A percentile compares a stretch with the other conserved stretches of the same genome.
phyloP scores from a whole-genome alignment of 1,140 invertebrate genomes.

The Sitobion miscanthi region DNA sequence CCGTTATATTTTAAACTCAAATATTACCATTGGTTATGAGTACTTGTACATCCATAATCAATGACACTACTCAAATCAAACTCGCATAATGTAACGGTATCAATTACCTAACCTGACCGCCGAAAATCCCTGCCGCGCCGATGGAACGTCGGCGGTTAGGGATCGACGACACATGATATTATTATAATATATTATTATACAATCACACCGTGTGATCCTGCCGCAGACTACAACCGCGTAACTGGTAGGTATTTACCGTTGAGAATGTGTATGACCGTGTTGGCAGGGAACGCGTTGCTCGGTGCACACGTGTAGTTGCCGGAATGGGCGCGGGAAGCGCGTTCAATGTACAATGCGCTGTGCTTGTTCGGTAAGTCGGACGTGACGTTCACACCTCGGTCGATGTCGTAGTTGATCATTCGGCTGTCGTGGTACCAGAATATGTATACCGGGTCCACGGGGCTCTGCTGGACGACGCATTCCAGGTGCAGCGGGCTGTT shows the following conservation, averaged over 20 bases:
- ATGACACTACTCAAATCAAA: too few relatives aligned
- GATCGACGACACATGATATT: too few relatives aligned
- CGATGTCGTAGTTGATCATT: constrained; percentile 88
- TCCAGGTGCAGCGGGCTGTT: constrained; percentile 81
- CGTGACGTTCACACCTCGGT: constrained; percentile 82
- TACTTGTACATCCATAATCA: too few relatives aligned
- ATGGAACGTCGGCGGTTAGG: too few relatives aligned
- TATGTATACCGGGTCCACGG: constrained; percentile 80
- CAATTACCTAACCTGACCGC: too few relatives aligned
- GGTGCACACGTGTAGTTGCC: constrained; percentile 89
- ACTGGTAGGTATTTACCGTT: constrained; percentile 67
- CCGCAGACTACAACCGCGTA: too few relatives aligned
- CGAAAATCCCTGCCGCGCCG: too few relatives aligned
- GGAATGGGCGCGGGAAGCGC: constrained; percentile 74
- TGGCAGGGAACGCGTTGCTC: constrained; percentile 82
- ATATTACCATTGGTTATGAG: too few relatives aligned
- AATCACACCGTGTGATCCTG: too few relatives aligned
- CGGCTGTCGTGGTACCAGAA: constrained; percentile 91
- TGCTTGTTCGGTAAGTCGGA: constrained; percentile 69
- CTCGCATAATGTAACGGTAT: too few relatives aligned
- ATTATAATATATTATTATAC: too few relatives aligned
- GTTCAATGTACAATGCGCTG: constrained; percentile 72
- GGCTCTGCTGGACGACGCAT: constrained; percentile 80
- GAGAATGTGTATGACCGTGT: constrained; percentile 84
- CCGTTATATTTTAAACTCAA: too few relatives aligned